Conservation (phyloP, 2,888 invertebrate genomes). For the Smittia sp. region DNA sequence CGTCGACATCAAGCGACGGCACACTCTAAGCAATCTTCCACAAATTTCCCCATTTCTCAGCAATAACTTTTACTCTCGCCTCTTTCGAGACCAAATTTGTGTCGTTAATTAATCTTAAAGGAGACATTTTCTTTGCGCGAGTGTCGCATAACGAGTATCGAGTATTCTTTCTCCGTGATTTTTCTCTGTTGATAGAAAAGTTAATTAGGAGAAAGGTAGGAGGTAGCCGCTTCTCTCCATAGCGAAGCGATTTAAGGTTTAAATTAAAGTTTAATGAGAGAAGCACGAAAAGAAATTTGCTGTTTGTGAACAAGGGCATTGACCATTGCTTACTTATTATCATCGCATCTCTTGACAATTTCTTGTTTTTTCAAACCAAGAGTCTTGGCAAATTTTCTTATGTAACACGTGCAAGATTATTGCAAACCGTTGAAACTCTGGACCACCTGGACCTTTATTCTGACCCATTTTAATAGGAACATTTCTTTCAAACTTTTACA, state of each 20-base stretch:
- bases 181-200: conserved; percentile 8
- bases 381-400: too few relatives aligned
- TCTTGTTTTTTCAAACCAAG: too few relatives aligned
- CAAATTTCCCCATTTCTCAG: not conserved
- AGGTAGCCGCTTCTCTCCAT: not conserved
- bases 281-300: not conserved
- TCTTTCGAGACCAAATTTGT: not conserved
- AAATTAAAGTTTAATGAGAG: not conserved
- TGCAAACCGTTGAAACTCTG: too few relatives aligned
- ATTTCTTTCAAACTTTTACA: too few relatives aligned
- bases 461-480: too few relatives aligned
- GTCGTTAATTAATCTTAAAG: not conserved
- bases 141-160: too few relatives aligned
- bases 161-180: not conserved
- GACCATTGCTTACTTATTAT: too few relatives aligned
- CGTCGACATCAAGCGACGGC: not conserved
- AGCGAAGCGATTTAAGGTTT: not conserved
- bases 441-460: too few relatives aligned
- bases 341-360: too few relatives aligned
- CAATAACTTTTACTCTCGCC: not conserved
- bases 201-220: not conserved
- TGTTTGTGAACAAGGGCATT: not conserved
- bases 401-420: too few relatives aligned
- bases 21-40: conserved; percentile 11
- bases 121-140: not conserved